These are phyloP conservation scores for Lepus townsendii DNA, from an alignment of 2,797 vertebrate species.

Conservation along the genomic window DNA sequence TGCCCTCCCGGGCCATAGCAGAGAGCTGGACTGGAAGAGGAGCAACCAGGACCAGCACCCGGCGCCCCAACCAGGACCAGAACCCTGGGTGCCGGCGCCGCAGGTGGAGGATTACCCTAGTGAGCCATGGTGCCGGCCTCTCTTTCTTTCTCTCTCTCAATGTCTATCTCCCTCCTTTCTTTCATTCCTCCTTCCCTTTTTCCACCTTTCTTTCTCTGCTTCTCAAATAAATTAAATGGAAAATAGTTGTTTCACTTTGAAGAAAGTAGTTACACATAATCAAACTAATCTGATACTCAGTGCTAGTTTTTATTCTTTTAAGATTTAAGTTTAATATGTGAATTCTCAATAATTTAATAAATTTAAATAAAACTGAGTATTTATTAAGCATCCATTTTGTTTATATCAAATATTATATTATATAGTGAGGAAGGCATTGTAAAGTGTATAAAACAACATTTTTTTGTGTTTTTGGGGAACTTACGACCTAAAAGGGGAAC, in stretches of 20 bases:
- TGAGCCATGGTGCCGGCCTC: too few species aligned
- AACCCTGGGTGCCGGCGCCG: too few species aligned
- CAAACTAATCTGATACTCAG: neutral
- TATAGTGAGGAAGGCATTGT: neutral
- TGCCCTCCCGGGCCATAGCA: too few species aligned
- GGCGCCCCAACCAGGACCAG: too few species aligned
- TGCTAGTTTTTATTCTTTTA: neutral
- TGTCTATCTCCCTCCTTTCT: too few species aligned
- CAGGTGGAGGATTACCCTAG: too few species aligned
- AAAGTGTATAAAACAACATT: neutral
- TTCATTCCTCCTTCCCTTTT: too few species aligned
- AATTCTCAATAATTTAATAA: conserved; percentile 19
- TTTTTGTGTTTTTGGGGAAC: conserved; percentile 13
- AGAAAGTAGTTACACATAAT: conserved; percentile 33
- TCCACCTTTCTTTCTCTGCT: too few species aligned
- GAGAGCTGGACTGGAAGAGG: too few species aligned
- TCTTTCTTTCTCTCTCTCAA: too few species aligned
- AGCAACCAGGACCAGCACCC: too few species aligned
- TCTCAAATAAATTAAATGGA: too few species aligned
- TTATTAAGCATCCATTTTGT: neutral
- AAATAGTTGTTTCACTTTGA: conserved; percentile 20
- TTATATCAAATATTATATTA: neutral
- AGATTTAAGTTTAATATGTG: neutral
- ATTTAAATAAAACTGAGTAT: neutral
- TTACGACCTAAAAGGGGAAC: neutral